Conservation (phyloP, 1,140 invertebrate genomes). For the Euwallacea fornicatus region DNA sequence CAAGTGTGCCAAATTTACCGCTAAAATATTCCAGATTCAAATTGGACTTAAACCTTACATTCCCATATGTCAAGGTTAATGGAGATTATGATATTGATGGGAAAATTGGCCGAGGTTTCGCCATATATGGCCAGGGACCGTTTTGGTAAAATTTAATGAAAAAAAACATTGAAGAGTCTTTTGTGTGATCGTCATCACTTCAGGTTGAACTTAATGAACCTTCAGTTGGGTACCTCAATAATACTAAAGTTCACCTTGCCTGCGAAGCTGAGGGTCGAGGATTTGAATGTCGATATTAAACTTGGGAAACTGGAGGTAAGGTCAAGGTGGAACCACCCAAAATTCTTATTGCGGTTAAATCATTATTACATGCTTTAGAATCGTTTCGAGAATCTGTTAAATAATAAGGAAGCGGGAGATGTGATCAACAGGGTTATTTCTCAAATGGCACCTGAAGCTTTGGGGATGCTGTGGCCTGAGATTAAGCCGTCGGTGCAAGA, state of each 20-base stretch:
- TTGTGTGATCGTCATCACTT: background rate
- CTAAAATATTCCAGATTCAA: constrained; percentile 38
- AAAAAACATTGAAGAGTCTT: background rate
- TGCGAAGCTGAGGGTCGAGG: constrained; percentile 39
- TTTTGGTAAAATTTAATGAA: constrained; percentile 44
- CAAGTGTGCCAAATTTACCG: background rate
- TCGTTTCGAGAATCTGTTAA: constrained; percentile 50
- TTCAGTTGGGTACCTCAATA: constrained; percentile 42
- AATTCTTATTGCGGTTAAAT: background rate
- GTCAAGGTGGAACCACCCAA: background rate
- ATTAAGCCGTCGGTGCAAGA: constrained; percentile 48
- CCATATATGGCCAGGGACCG: constrained; percentile 47
- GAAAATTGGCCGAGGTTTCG: constrained; percentile 43
- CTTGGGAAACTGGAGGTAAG: constrained; percentile 44
- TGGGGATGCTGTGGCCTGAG: constrained; percentile 52
- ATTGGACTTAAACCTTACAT: constrained; percentile 49
- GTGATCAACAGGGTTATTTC: constrained; percentile 51
- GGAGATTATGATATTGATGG: constrained; percentile 48
- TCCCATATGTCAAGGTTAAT: constrained; percentile 45
- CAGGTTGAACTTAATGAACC: constrained; percentile 42
- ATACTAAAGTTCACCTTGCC: constrained; percentile 42
- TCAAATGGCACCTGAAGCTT: constrained; percentile 48
- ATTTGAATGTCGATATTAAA: constrained; percentile 40
- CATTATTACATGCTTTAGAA: constrained; percentile 41
- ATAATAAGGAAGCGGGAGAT: constrained; percentile 46